Conservation (phyloP, 2,113 vertebrate species). For the Oreamnos americanus region DNA sequence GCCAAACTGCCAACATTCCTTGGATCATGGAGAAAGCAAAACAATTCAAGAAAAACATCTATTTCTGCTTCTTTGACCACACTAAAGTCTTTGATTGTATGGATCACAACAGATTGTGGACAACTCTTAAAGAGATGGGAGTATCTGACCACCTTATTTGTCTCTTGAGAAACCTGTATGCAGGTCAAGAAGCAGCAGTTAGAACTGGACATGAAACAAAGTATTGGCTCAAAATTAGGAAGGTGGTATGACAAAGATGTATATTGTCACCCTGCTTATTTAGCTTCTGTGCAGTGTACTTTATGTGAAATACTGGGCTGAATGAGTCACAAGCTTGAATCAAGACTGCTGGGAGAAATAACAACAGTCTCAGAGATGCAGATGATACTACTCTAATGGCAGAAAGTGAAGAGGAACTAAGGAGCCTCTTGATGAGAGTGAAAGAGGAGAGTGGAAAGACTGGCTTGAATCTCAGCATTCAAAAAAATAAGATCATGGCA, state of each 20-base stretch:
- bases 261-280: not conserved
- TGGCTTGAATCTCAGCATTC: not conserved
- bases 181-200: not conserved
- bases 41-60: not conserved
- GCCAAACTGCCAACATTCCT: not conserved
- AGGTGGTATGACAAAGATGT: not conserved
- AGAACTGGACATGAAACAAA: not conserved
- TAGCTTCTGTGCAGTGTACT: not conserved
- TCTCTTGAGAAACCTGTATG: not conserved
- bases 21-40: not conserved
- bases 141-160: not conserved
- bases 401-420: not conserved
- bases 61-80: not conserved
- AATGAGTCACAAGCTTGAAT: not conserved
- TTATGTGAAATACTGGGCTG: not conserved
- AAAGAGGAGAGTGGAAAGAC: not conserved
- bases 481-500: not conserved
- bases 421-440: not conserved
- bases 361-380: not conserved
- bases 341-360: not conserved
- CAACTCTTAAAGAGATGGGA: not conserved
- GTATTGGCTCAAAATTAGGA: not conserved
- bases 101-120: not conserved
- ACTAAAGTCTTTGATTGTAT: not conserved
- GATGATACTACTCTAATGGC: not conserved